Evolutionary conservation across 2,113 vertebrate species (phyloP).

Genomic region (Proterorhinus semilunaris): DNA sequence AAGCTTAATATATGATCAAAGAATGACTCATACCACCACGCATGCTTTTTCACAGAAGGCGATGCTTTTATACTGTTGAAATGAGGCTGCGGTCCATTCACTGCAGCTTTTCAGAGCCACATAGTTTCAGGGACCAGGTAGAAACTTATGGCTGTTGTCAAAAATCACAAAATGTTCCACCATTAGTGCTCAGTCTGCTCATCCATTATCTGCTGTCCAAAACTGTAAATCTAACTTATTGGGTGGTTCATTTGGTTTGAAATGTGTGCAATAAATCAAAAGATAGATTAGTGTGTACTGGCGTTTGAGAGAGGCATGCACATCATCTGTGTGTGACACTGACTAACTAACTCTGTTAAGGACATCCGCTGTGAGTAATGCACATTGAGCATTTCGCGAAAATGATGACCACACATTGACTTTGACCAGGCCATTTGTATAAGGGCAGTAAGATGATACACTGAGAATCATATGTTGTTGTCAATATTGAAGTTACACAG

Average conservation of each 20-base stretch:
- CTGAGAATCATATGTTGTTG: not conserved
- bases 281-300: not conserved
- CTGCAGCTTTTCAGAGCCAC: not conserved
- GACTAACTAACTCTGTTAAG: not conserved
- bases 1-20: slow-evolving; percentile 5
- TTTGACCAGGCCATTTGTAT: not conserved
- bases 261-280: too few species aligned
- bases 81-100: not conserved
- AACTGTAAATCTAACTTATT: too few species aligned
- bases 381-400: not conserved
- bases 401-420: not conserved
- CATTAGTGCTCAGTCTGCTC: too few species aligned
- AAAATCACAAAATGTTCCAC: not conserved
- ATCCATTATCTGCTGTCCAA: too few species aligned
- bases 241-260: too few species aligned
- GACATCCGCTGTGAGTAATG: not conserved
- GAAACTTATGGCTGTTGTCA: not conserved
- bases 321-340: not conserved
- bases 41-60: not conserved
- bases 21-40: not conserved
- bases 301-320: not conserved
- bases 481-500: not conserved
- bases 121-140: not conserved
- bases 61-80: not conserved
- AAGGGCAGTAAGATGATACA: not conserved